These are phyloP conservation scores for Charanyca ferruginea DNA, from an alignment of 2,888 invertebrate genomes.

Conservation along the genomic window DNA sequence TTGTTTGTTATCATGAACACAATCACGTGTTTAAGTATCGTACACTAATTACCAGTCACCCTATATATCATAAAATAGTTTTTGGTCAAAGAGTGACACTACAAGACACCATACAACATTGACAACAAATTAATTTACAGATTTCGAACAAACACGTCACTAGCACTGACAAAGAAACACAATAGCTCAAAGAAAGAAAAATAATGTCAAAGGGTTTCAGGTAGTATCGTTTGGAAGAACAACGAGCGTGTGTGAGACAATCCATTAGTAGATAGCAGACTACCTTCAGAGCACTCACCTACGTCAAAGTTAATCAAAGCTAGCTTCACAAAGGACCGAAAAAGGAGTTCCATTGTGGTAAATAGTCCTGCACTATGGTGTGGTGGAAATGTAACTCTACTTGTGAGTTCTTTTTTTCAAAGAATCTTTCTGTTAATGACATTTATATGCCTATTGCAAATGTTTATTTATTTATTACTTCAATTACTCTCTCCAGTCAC, in stretches of 20 bases:
- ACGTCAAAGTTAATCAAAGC: constrained; percentile 91
- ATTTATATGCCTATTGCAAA: too few species aligned
- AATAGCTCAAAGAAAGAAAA: constrained; percentile 17
- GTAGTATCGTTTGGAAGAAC: constrained; percentile 73
- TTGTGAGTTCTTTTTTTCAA: constrained; percentile 14
- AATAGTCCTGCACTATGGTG: constrained; percentile 68
- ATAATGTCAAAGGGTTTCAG: constrained; percentile 67
- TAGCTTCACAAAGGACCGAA: constrained; percentile 87
- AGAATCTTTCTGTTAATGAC: too few species aligned
- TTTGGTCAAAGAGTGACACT: too few species aligned
- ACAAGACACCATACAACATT: neutral
- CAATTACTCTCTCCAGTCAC: too few species aligned
- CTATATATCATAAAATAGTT: too few species aligned
- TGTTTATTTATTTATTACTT: too few species aligned
- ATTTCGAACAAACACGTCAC: neutral
- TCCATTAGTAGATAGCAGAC: constrained; percentile 79
- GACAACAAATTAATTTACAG: constrained; percentile 1
- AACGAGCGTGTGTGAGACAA: constrained; percentile 73
- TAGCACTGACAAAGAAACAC: neutral
- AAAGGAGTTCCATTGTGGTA: constrained; percentile 87
- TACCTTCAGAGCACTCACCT: constrained; percentile 82
- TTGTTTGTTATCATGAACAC: too few species aligned
- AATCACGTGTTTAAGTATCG: too few species aligned
- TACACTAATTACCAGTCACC: too few species aligned
- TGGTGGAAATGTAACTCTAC: constrained; percentile 74